These are phyloP conservation scores for Apostichopus californicus DNA, from an alignment of 35 echinoderm and acorn worm genomes.

Conservation along the genomic window DNA sequence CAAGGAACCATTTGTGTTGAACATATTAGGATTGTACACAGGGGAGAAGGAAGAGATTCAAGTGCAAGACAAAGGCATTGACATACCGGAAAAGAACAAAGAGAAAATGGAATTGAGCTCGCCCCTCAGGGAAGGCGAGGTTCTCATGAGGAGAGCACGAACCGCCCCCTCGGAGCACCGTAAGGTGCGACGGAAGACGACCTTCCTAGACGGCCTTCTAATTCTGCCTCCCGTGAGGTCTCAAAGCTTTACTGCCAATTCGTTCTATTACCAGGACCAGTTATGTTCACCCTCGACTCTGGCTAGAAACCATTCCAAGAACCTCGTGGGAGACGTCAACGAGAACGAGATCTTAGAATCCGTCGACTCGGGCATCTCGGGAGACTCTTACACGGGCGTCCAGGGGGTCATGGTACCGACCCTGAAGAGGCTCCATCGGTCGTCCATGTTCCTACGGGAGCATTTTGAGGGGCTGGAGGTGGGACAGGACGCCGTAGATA, in stretches of 20 bases:
- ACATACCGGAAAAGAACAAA: not conserved
- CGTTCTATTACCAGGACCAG: not conserved
- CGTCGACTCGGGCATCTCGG: not conserved
- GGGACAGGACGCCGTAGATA: not conserved
- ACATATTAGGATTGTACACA: conserved; percentile 15
- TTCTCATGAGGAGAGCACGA: not conserved
- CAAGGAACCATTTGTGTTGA: not conserved
- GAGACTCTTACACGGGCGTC: not conserved
- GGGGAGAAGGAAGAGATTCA: not conserved
- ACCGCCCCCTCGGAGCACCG: not conserved
- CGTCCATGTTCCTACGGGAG: not conserved
- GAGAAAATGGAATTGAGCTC: not conserved
- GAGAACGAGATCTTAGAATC: not conserved
- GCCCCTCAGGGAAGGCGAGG: not conserved
- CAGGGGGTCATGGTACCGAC: not conserved
- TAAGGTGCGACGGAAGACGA: not conserved
- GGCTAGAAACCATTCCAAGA: too few species aligned
- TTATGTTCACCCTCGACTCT: not conserved
- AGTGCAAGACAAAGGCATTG: not conserved
- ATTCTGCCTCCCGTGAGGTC: not conserved
- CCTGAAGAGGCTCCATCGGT: not conserved
- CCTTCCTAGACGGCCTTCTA: not conserved
- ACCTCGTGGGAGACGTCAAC: not conserved
- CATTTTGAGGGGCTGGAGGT: not conserved
- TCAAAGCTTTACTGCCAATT: not conserved